These are phyloP conservation scores for Leptoteleia sp. DNA, from an alignment of 1,140 invertebrate species.

Conservation along the genomic window DNA sequence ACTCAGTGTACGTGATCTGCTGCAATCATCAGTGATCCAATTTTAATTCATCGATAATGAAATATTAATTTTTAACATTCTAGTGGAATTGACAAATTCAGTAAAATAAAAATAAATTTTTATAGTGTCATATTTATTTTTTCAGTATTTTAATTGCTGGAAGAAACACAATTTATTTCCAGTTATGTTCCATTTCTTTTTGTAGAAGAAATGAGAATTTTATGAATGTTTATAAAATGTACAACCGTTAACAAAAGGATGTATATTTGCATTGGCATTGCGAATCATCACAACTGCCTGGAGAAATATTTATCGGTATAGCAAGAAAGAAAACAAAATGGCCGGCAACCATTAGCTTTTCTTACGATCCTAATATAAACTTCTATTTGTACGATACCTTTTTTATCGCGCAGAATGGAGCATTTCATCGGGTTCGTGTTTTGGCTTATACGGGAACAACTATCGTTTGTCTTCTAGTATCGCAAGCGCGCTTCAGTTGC, in stretches of 20 bases:
- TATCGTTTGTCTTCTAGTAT: slow-evolving; percentile 55
- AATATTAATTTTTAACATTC: no score
- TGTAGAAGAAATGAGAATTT: no score
- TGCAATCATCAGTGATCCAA: slow-evolving; percentile 8
- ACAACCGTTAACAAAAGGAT: background rate
- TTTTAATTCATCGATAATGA: no score
- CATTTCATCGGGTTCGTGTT: slow-evolving; percentile 39
- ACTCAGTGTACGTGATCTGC: slow-evolving; percentile 33
- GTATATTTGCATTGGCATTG: background rate
- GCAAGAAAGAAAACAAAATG: slow-evolving; percentile 39
- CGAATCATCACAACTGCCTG: background rate
- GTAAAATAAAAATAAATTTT: no score
- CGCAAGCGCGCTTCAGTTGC: slow-evolving; percentile 29
- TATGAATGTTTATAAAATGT: no score
- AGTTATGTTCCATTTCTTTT: no score
- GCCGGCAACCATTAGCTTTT: slow-evolving; percentile 33
- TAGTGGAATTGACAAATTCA: no score
- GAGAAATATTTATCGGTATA: slow-evolving; percentile 8
- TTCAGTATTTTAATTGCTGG: no score
- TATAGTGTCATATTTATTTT: no score
- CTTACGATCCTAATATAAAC: slow-evolving; percentile 29
- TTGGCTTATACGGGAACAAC: slow-evolving; percentile 63
- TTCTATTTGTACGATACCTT: slow-evolving; percentile 55
- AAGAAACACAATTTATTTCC: no score
- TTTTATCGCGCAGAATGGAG: slow-evolving; percentile 34